Evolutionary conservation across 1,140 invertebrate genomes (phyloP).

Genomic region (Brachionus asplanchnoidis): DNA sequence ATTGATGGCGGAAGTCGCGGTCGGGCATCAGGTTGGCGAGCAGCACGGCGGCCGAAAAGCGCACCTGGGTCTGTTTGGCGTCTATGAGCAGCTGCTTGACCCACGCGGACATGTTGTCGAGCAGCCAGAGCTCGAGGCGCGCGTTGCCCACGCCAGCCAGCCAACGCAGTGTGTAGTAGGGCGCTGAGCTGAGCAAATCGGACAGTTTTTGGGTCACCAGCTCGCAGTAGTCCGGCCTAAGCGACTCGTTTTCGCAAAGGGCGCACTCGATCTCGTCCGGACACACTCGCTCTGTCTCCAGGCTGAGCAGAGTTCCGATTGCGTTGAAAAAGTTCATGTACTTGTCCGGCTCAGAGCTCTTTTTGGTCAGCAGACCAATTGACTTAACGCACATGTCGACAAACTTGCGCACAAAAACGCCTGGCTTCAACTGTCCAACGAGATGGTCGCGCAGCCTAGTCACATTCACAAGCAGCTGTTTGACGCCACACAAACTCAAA

Average conservation of each 20-base stretch:
- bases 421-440: background rate
- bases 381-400: conserved; percentile 32
- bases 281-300: background rate
- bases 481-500: background rate
- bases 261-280: background rate
- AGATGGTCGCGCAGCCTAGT: background rate
- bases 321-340: conserved; percentile 3
- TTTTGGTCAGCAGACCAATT: background rate
- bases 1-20: background rate
- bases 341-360: background rate
- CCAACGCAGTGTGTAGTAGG: background rate
- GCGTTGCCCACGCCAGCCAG: background rate
- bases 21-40: background rate
- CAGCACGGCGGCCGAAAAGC: background rate
- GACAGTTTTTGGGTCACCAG: background rate
- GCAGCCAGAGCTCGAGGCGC: background rate
- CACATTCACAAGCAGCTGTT: background rate
- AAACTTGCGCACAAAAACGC: background rate
- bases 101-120: background rate
- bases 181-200: background rate
- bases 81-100: background rate
- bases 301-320: background rate
- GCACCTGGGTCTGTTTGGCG: background rate
- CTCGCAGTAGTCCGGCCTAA: background rate
- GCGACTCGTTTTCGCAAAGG: background rate